Evolutionary conservation across 2,888 invertebrate genomes (phyloP), one percentile per base, ranked within the genome.

Genomic region (Cryptocephalus moraei): DNA sequence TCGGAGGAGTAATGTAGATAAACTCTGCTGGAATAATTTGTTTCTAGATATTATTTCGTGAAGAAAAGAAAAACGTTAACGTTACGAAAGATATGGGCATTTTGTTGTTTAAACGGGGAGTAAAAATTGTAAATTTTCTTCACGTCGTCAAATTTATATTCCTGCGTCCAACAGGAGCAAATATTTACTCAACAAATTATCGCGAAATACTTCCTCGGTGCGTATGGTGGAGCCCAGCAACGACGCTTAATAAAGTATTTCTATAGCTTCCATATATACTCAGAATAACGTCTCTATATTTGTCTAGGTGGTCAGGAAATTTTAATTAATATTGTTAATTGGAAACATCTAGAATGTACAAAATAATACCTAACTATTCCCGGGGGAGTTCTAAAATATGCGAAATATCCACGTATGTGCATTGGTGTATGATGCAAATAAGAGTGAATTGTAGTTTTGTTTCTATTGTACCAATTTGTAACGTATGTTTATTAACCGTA

Each of bases 291-390:
- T 59, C 57, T 59, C 54, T 61, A 58, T 64, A 63, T 64, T 65
- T 65, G 61, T 64, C 61, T 64, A 64, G 64, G 62, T 63, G 61
- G 61, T 57, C 61, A 58, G 61, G 62, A 65, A 62, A 65, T 65
- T 64, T 65, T 64, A 65, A 65, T 65, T 65, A 64, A 65, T 64
- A 65, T 63, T 58, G 62, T 62, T 65, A 65, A 65, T 65, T 64
- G 64, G 63, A 63, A 63, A 60, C 61, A 60, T 60, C 63, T 59
- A 59, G 62, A 55, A 61, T 61, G 61, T 58, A 63, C 60, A 58
- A 60, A 63, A 62, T 62, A 62, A 63, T 62, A 63, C 58, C 56
- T 55, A 56, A 55, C 57, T 56, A 56, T 60, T 56, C 62, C 47
- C 55, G 38, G 39, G 55, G 54, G 59, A 58, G 56, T 60, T 59